phyloP scores from a whole-genome alignment of 2,888 invertebrate genomes.

The Tipula lateralis region DNA sequence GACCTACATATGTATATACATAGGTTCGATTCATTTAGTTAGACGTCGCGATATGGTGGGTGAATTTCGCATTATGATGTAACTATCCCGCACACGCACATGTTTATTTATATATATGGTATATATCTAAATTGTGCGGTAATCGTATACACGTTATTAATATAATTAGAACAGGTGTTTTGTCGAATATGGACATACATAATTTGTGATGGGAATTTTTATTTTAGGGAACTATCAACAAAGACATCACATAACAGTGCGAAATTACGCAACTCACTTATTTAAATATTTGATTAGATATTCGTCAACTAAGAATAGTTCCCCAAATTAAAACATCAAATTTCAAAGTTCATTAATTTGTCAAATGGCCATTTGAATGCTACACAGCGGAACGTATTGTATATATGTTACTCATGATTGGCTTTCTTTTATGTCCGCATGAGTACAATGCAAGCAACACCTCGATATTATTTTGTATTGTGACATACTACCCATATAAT shows the following conservation, averaged over 20 bases:
- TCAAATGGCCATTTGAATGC: neutral
- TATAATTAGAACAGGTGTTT: slow-evolving; percentile 9
- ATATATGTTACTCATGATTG: neutral
- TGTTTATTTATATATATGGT: neutral
- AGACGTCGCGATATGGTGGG: neutral
- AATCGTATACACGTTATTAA: neutral
- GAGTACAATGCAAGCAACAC: neutral
- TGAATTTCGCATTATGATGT: neutral
- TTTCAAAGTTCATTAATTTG: neutral
- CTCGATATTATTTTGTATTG: neutral
- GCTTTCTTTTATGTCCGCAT: neutral
- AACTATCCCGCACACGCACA: neutral
- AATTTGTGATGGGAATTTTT: neutral
- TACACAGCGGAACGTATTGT: neutral
- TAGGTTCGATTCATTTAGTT: neutral
- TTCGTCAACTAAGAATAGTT: neutral
- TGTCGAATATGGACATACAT: neutral
- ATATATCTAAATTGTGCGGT: neutral
- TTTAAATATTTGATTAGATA: neutral
- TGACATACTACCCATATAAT: neutral
- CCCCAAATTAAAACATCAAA: neutral
- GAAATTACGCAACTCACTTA: slow-evolving; percentile 19
- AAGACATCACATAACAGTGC: neutral
- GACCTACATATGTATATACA: slow-evolving; percentile 6
- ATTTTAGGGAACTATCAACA: neutral